A percentile compares a stretch with the other conserved stretches of the same genome.
Evolutionary conservation across 1,140 invertebrate species (phyloP).

Genomic region (Drosophila virilis): DNA sequence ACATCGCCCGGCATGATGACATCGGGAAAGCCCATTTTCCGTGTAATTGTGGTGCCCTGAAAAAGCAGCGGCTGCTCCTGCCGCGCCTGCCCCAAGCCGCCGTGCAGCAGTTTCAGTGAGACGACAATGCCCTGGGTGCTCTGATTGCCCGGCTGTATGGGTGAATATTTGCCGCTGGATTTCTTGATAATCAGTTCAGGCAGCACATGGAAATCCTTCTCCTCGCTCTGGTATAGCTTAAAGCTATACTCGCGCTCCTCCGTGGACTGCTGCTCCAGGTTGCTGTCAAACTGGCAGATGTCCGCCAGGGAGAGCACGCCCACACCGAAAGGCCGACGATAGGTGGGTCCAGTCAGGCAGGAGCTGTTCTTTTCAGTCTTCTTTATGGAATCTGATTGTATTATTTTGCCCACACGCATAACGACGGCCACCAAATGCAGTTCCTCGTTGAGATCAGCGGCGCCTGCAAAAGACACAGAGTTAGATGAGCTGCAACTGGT

Average conservation of each 20-base stretch:
- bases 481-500: background rate
- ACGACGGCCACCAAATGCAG: slow-evolving; percentile 95
- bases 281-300: slow-evolving; percentile 86
- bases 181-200: slow-evolving; percentile 94
- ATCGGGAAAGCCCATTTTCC: slow-evolving; percentile 96
- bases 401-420: slow-evolving; percentile 93
- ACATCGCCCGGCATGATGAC: slow-evolving; percentile 98
- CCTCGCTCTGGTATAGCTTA: slow-evolving; percentile 92
- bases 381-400: slow-evolving; percentile 91
- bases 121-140: slow-evolving; percentile 88
- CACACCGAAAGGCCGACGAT: slow-evolving; percentile 91
- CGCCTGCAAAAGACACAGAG: slow-evolving; percentile 84
- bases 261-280: slow-evolving; percentile 85
- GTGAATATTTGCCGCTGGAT: slow-evolving; percentile 92
- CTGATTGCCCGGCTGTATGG: slow-evolving; percentile 84
- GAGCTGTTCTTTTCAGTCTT: slow-evolving; percentile 85
- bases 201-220: slow-evolving; percentile 95
- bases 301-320: slow-evolving; percentile 89
- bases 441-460: slow-evolving; percentile 91
- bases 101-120: slow-evolving; percentile 90
- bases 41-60: slow-evolving; percentile 93
- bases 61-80: slow-evolving; percentile 92
- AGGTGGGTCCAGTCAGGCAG: slow-evolving; percentile 82
- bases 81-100: slow-evolving; percentile 89
- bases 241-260: slow-evolving; percentile 90